Conservation (phyloP, 1,140 invertebrate genomes). For the Tetramorium simillimum region DNA sequence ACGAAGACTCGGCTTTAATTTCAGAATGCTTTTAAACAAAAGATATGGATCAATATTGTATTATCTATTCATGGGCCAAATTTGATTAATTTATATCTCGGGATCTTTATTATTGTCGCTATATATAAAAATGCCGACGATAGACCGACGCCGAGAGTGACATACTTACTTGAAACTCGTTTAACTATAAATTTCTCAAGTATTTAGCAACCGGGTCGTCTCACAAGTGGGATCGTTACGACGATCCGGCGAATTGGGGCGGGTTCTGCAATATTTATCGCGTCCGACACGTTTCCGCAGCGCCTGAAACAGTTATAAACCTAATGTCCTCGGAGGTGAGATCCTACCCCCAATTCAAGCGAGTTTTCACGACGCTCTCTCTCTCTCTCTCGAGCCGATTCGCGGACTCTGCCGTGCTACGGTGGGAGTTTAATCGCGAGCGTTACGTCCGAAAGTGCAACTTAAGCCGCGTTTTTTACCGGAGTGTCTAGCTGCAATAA, state of each 20-base stretch:
- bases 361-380: conserved; percentile 17
- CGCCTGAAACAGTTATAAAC: conserved; percentile 22
- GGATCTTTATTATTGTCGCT: not conserved
- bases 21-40: not conserved
- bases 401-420: not conserved
- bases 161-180: not conserved
- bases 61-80: not conserved
- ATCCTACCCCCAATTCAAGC: not conserved
- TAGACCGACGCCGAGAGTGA: not conserved
- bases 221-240: not conserved
- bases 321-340: not conserved
- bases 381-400: not conserved
- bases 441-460: conserved; percentile 1
- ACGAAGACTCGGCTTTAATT: not conserved
- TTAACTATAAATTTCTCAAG: not conserved
- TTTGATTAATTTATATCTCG: not conserved
- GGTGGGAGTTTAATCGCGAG: conserved; percentile 25
- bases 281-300: not conserved
- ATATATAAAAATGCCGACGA: not conserved
- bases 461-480: conserved; percentile 17
- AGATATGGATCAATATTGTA: not conserved
- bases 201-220: not conserved
- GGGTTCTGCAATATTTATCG: not conserved
- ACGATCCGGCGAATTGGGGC: conserved; percentile 14
- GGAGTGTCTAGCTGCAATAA: conserved; percentile 28